Evolutionary conservation across 2,888 invertebrate species (phyloP).

Genomic region (Lasioglossum calceatum): DNA sequence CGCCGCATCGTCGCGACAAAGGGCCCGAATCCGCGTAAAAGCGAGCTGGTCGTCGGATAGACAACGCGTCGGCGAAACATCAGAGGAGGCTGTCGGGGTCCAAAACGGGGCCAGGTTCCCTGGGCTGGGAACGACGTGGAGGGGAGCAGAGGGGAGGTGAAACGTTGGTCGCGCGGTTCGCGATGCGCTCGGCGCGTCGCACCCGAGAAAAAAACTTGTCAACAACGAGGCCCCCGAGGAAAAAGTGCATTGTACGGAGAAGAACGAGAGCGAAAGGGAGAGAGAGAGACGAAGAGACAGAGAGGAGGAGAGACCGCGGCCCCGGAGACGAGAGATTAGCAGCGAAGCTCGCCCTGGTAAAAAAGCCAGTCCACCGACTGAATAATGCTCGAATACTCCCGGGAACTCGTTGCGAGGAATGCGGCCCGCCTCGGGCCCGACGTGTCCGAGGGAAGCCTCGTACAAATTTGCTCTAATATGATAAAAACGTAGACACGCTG

Average conservation of each 20-base stretch:
- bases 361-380: constrained; percentile 71
- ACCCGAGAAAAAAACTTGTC: constrained; percentile 73
- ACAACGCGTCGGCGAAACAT: constrained; percentile 79
- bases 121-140: constrained; percentile 12
- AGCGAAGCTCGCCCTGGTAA: constrained; percentile 59
- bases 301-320: constrained; percentile 35
- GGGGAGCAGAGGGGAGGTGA: constrained; percentile 36
- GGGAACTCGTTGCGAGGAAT: constrained; percentile 70
- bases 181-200: constrained; percentile 65
- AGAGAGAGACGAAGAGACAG: neutral
- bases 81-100: constrained; percentile 64
- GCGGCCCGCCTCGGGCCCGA: constrained; percentile 64
- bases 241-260: constrained; percentile 73
- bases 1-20: constrained; percentile 77
- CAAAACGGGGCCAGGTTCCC: constrained; percentile 54
- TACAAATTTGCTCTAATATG: constrained; percentile 68
- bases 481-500: constrained; percentile 52
- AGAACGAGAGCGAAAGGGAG: constrained; percentile 26
- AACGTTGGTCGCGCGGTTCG: constrained; percentile 60
- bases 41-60: constrained; percentile 78
- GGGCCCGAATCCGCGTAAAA: constrained; percentile 82
- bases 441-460: constrained; percentile 49
- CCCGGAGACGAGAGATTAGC: constrained; percentile 74
- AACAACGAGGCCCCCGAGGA: constrained; percentile 71
- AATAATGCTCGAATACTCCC: constrained; percentile 65